Conservation (phyloP, 2,888 invertebrate species). For the Lepidocyrtinus sp. region DNA sequence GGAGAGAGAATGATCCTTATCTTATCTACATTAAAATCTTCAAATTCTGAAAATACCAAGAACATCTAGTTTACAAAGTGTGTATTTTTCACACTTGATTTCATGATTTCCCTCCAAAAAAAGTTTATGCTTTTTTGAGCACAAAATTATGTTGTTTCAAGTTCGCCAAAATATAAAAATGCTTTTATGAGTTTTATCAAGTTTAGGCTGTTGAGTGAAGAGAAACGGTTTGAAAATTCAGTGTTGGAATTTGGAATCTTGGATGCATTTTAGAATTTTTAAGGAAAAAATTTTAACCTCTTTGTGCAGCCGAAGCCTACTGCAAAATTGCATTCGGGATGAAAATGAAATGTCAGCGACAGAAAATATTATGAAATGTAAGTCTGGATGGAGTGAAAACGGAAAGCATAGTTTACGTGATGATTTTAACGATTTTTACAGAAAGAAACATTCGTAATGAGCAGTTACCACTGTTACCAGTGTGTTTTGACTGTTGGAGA, state of each 20-base stretch:
- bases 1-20: neutral
- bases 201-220: neutral
- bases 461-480: neutral
- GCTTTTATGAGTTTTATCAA: neutral
- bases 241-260: neutral
- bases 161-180: neutral
- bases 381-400: neutral
- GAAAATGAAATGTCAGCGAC: neutral
- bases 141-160: neutral
- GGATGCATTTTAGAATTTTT: neutral
- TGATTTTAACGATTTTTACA: neutral
- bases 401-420: neutral
- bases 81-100: neutral
- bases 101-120: neutral
- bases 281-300: neutral
- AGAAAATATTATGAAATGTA: too few species aligned
- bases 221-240: neutral
- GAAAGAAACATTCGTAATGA: too few species aligned
- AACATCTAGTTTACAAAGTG: too few species aligned
- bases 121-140: neutral
- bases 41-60: neutral
- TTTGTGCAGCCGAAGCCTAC: neutral
- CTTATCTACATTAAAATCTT: neutral
- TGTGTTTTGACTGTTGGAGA: too few species aligned
- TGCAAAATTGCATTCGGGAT: neutral